A percentile compares a stretch with the other conserved stretches of the same genome.
These are phyloP conservation scores for Epistrophe eligans DNA, from an alignment of 2,888 invertebrate genomes.

Conservation along the genomic window DNA sequence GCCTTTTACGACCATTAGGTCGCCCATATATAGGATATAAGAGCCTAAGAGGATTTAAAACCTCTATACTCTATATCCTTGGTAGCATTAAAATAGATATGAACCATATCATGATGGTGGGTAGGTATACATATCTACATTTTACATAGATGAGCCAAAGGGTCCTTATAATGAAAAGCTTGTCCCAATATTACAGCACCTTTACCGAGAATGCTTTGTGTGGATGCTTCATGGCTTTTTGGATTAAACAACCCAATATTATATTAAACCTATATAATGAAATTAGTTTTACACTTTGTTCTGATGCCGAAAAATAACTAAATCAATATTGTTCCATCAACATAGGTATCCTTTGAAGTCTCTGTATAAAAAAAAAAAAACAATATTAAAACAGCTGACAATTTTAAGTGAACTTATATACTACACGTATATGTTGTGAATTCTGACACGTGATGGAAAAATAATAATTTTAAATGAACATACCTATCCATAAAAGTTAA, in stretches of 20 bases:
- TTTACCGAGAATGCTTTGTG: background rate
- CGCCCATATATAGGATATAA: background rate
- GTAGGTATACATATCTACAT: no score
- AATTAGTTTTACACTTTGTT: slow-evolving; percentile 21
- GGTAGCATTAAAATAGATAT: slow-evolving; percentile 30
- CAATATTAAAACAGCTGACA: background rate
- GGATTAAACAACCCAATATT: background rate
- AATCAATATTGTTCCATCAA: slow-evolving; percentile 21
- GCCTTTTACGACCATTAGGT: slow-evolving; percentile 28
- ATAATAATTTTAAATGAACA: background rate
- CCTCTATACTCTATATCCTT: background rate
- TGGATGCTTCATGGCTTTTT: slow-evolving; percentile 9
- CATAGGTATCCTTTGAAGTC: background rate
- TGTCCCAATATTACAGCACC: slow-evolving; percentile 19
- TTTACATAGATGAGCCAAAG: background rate
- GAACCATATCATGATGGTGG: background rate
- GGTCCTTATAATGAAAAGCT: slow-evolving; percentile 24
- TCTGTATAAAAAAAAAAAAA: no score
- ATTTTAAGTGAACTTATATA: background rate
- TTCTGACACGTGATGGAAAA: background rate
- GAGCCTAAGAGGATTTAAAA: slow-evolving; percentile 44
- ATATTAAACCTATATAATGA: background rate
- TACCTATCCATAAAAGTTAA: no score
- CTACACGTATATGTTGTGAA: background rate
- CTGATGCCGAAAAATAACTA: slow-evolving; percentile 13